Evolutionary conservation across 2,888 invertebrate species (phyloP), one percentile per base, ranked within the genome.

Genomic region (Allolobophora icterica): DNA sequence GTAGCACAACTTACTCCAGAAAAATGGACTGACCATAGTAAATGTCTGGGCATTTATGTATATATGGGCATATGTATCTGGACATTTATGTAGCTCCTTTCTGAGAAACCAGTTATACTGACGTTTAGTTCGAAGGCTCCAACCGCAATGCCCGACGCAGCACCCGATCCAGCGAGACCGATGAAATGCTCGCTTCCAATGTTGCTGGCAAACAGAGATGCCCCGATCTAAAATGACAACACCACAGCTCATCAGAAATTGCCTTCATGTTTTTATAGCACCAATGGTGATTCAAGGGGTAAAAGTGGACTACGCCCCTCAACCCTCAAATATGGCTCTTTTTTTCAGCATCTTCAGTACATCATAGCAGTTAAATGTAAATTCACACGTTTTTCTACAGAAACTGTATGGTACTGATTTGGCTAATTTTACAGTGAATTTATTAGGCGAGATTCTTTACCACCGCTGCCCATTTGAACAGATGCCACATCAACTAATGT

Each of bases 181-280:
- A 94, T 93, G 91, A 94, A 94, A 90, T 94, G 94, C 89, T 93
- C 94, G 90, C 93, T 94, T 84, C 94, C 94, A 58, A 94, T 94
- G 92, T 94, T 94, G 91, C 93, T 94, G 87, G 93, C 94, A 91
- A 94, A 94, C 38, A 94, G 92, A 0, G 94, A 94, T 1, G 94
- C 94, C 34, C 94, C 94, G 58, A 94, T 94, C 94, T 94, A 92
- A 30, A 84, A 91, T 58, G 45, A 90, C 71, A 71, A 71, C 30
- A 71, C 30, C n/a, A 30, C 71, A 71, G 21, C 8, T 71, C 71
- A 38, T 83, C 24, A 89, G 71, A 71, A 11, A n/a, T 13, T n/a
- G 71, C 71, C 71, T n/a, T n/a, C 8, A 13, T 71, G 6, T 71
- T n/a, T 71, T n/a, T n/a, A n/a, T 71, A 71, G 30, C 71, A 71